Base-by-base conservation (phyloP, 2,888 invertebrate genomes). In the Perdita meconis region DNA sequence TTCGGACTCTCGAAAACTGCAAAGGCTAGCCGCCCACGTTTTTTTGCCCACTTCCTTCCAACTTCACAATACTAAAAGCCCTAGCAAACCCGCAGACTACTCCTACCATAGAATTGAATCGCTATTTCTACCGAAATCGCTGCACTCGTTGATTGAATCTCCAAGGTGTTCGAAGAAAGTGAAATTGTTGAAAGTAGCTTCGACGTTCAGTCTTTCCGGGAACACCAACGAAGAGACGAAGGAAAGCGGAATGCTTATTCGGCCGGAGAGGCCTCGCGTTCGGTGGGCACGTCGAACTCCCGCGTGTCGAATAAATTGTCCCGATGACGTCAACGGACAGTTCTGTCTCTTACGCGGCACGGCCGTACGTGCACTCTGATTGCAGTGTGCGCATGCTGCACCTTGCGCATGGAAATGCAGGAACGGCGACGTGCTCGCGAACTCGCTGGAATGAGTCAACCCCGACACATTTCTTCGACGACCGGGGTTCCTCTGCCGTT, bases 271-370 rank as follows among this genome's bases (percentile, higher is more conserved):
- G 55, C 44, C 50, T 74, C 60, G 47, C 57, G 64, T 56, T 61
- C 40, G 47, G 12, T 63, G 55, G 66, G 75, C 80, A 70, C 80
- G 80, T 80, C 83, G 80, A 83, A 83, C 81, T 81, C 72, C 44
- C 59, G 81, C 63, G 68, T 40, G 66, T 82, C 83, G 84, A 73
- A 71, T 76, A 81, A 83, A 83, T 83, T 81, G 84, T 73, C 70
- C 64, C 63, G 81, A 68, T 83, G 83, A 83, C 83, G 83, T 83
- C 83, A 83, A 65, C 81, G 84, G 72, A 83, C 78, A 81, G 72
- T 74, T 76, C 68, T 70, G 83, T 73, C 80, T 72, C 83, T 78
- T 66, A 57, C 71, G 50, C 71, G 64, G 71, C 56, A 44, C 69
- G 71, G 50, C 66, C 40, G 67, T 67, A 80, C 69, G 71, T 70